A percentile compares a stretch with the other conserved stretches of the same genome.
phyloP scores from a whole-genome alignment of 2,113 vertebrate genomes.

The Xiphias gladius region DNA sequence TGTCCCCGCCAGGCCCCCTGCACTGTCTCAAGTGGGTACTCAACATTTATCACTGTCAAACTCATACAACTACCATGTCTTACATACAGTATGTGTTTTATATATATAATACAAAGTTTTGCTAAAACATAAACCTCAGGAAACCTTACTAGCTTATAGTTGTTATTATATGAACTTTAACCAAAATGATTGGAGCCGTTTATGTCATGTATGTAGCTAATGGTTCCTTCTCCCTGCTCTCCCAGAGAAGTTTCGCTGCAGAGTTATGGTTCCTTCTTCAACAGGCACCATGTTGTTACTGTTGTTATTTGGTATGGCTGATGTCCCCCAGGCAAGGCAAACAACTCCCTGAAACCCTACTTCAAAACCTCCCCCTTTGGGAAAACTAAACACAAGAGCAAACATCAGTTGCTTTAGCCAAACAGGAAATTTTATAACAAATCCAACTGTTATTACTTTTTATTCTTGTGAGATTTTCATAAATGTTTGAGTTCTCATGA shows the following conservation, averaged over 20 bases:
- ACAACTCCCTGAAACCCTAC: conserved; percentile 37
- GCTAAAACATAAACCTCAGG: not conserved
- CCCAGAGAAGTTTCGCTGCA: not conserved
- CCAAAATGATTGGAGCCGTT: not conserved
- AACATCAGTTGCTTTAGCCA: conserved; percentile 3
- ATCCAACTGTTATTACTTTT: not conserved
- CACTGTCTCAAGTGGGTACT: conserved; percentile 95
- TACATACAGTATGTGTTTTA: not conserved
- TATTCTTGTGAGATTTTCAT: conserved; percentile 1
- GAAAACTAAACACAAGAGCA: not conserved
- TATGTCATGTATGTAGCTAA: not conserved
- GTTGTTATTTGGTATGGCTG: conserved; percentile 31
- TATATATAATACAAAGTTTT: not conserved
- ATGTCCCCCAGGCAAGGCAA: not conserved
- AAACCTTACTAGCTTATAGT: not conserved
- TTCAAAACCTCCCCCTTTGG: conserved; percentile 9
- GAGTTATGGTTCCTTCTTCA: not conserved
- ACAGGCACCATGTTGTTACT: conserved; percentile 1
- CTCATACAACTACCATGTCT: too few relatives aligned
- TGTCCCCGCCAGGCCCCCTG: conserved; percentile 94
- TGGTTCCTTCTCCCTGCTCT: not conserved
- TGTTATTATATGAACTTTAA: not conserved
- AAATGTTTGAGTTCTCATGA: not conserved
- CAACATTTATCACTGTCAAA: not conserved
- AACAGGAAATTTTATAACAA: conserved; percentile 17